phyloP scores from a whole-genome alignment of 2,113 vertebrate genomes.

The Otolemur garnettii region DNA sequence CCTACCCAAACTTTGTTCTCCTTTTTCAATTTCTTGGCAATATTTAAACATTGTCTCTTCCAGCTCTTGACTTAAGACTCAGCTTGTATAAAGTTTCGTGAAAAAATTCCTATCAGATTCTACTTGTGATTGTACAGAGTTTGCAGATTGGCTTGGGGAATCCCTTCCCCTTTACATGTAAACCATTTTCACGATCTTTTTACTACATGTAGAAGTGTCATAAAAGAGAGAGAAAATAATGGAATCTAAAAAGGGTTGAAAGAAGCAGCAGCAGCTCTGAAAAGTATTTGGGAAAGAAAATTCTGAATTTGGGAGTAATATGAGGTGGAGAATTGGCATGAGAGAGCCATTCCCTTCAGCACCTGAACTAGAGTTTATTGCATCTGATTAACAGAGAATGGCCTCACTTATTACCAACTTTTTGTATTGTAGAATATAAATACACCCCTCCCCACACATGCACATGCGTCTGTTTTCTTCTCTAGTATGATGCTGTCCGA shows the following conservation, averaged over 20 bases:
- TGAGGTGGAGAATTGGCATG: neutral
- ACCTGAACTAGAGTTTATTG: neutral
- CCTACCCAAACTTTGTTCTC: neutral
- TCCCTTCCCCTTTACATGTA: neutral
- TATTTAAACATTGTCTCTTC: neutral
- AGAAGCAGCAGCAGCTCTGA: neutral
- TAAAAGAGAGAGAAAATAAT: neutral
- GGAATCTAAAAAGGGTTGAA: neutral
- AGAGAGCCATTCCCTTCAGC: neutral
- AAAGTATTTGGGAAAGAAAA: constrained; percentile 7
- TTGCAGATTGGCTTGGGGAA: neutral
- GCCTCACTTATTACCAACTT: neutral
- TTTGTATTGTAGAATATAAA: neutral
- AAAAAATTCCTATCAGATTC: neutral
- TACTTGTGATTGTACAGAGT: neutral
- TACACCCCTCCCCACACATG: neutral
- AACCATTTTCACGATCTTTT: neutral
- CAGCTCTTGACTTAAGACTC: neutral
- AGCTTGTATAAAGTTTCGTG: neutral
- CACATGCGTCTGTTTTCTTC: neutral
- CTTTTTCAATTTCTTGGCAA: neutral
- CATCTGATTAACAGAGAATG: neutral
- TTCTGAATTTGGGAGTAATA: constrained; percentile 4
- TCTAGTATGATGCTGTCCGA: constrained; percentile 95
- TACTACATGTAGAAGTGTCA: neutral